phyloP scores from a whole-genome alignment of 2,797 vertebrate species.

The Notoglanidium macrostoma region DNA sequence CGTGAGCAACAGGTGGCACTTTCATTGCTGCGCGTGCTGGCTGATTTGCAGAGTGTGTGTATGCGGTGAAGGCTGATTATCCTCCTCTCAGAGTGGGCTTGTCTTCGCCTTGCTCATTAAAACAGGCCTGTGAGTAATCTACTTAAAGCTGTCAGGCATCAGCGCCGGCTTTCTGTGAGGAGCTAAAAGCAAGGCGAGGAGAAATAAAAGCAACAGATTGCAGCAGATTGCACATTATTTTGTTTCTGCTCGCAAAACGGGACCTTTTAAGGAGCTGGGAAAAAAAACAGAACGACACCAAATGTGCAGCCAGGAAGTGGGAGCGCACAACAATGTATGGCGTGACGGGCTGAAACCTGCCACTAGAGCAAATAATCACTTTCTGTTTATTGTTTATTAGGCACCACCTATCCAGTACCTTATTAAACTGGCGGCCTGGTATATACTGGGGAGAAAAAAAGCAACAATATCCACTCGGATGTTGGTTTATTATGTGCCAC shows the following conservation, averaged over 20 bases:
- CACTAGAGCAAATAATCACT: constrained; percentile 6
- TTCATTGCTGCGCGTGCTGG: constrained; percentile 27
- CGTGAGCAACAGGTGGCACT: constrained; percentile 43
- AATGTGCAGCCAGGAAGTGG: not conserved
- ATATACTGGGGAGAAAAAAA: not conserved
- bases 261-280: constrained; percentile 25
- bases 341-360: not conserved
- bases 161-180: constrained; percentile 42
- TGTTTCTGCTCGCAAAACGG: constrained; percentile 32
- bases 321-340: constrained; percentile 17
- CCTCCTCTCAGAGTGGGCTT: constrained; percentile 38
- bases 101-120: constrained; percentile 46
- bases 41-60: constrained; percentile 34
- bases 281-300: not conserved
- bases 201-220: constrained; percentile 52
- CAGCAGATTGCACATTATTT: constrained; percentile 40
- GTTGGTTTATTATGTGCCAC: not conserved
- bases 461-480: not conserved
- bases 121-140: constrained; percentile 52
- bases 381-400: not conserved
- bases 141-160: constrained; percentile 46
- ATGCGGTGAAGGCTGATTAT: constrained; percentile 41
- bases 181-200: constrained; percentile 28
- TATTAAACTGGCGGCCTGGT: constrained; percentile 1
- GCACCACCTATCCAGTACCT: not conserved